Percentiles rank a stretch among this genome's conserved stretches.
Evolutionary conservation across 2,113 vertebrate genomes (phyloP).

Genomic region (Pluvialis apricaria): DNA sequence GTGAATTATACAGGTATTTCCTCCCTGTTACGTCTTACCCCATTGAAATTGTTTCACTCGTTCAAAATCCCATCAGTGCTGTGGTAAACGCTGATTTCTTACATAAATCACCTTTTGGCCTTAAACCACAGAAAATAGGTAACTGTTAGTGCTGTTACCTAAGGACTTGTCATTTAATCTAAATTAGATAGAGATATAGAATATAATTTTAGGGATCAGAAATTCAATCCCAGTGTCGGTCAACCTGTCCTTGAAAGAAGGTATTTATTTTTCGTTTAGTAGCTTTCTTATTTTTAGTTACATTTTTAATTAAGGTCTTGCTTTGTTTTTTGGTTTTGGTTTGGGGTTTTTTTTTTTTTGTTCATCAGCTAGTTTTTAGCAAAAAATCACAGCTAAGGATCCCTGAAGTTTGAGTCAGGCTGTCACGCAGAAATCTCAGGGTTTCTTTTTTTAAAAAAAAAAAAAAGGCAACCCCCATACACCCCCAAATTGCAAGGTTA

Average conservation of each 20-base stretch:
- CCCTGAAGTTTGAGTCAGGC: neutral
- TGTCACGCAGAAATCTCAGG: neutral
- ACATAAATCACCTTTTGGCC: conserved; percentile 14
- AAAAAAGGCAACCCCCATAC: rapidly evolving
- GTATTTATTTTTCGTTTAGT: neutral
- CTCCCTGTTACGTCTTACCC: neutral
- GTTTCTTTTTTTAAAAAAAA: too few species aligned
- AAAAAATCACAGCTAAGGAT: neutral
- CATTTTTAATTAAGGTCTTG: neutral
- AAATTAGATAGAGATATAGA: neutral
- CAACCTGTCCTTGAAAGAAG: neutral
- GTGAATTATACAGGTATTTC: neutral
- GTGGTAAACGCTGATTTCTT: neutral
- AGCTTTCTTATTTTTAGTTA: neutral
- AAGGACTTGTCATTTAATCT: neutral
- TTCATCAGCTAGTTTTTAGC: neutral
- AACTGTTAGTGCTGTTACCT: neutral
- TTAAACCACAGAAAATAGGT: neutral
- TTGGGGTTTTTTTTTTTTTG: neutral
- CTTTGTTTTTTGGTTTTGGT: neutral
- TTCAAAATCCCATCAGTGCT: neutral
- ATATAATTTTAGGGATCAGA: conserved; percentile 9
- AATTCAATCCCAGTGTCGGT: neutral
- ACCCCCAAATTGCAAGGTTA: neutral
- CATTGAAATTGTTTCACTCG: neutral